Conservation (phyloP, 2,113 vertebrate genomes). For the Columba livia region DNA sequence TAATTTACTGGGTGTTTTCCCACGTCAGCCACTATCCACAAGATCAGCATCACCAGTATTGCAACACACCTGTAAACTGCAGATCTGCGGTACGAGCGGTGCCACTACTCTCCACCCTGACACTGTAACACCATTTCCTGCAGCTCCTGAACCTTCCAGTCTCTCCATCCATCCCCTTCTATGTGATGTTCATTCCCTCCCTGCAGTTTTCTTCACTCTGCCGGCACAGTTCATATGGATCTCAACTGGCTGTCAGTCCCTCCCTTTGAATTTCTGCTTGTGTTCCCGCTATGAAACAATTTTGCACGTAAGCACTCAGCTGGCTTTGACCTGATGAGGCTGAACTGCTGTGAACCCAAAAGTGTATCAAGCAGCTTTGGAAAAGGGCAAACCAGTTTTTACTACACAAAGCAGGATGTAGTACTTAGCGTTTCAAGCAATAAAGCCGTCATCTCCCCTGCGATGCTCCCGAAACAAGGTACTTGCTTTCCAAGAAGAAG, state of each 20-base stretch:
- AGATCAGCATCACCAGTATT: neutral
- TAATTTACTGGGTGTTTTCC: neutral
- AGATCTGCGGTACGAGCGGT: neutral
- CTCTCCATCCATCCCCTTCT: neutral
- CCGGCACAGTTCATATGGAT: neutral
- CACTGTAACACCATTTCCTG: neutral
- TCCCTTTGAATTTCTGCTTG: neutral
- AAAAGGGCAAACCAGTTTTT: constrained; percentile 11
- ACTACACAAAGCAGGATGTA: neutral
- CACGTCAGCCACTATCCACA: neutral
- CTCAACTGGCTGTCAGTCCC: neutral
- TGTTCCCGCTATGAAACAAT: neutral
- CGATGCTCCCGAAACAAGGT: neutral
- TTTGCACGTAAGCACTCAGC: neutral
- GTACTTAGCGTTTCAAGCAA: neutral
- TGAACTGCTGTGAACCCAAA: neutral
- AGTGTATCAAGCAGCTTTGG: neutral
- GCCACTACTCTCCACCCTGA: neutral
- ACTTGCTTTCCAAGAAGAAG: constrained; percentile 36
- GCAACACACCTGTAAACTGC: neutral
- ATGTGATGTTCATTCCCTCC: accelerated
- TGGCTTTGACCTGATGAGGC: neutral
- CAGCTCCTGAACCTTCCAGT: neutral
- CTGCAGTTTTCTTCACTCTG: neutral
- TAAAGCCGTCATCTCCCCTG: neutral